Evolutionary conservation across 2,888 invertebrate genomes (phyloP), one percentile per base, ranked within the genome.

Genomic region (Ametastegia equiseti): DNA sequence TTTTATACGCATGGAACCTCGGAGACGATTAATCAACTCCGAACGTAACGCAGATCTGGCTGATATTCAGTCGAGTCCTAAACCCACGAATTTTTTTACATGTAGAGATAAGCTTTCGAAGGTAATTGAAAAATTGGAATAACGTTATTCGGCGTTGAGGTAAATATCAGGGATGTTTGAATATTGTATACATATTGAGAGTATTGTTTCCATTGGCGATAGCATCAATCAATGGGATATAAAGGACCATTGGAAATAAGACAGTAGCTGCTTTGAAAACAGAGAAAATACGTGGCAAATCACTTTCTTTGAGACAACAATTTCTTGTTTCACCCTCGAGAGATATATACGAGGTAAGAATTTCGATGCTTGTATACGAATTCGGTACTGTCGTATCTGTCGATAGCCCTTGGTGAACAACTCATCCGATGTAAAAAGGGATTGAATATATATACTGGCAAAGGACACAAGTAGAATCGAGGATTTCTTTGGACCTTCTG

Each of bases 91-190:
- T 11, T 23, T 39, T 67, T 9, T 6, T 1, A 36, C 19, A 39
- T 67, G 36, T n/a, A 39, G 39, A 39, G 15, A 67, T 39, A n/a
- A 39, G 19, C 39, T 23, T 11, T 39, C 39, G 39, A 67, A n/a
- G 39, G 39, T 67, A 42, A 67, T 67, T 3, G 67, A 67, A 23
- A 19, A 67, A 23, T 67, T 36, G 36, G 39, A 67, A 67, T 67
- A 23, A 60, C 27, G 11, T 30, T 27, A 5, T 15, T 15, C 6
- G 15, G 60, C 6, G 60, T 60, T 13, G 4, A 11, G 23, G 30
- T 60, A 23, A 30, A 60, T 15, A 23, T 60, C 27, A 30, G 15
- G 13, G 15, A 42, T n/a, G 19, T 13, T 11, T 19, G 39, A 39
- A 11, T n/a, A 67, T 36, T 19, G 39, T 19, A 36, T 36, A 7